Percentiles rank a stretch among this genome's conserved stretches.
Evolutionary conservation across 1,140 invertebrate species (phyloP).

Genomic region (Proales similis): DNA sequence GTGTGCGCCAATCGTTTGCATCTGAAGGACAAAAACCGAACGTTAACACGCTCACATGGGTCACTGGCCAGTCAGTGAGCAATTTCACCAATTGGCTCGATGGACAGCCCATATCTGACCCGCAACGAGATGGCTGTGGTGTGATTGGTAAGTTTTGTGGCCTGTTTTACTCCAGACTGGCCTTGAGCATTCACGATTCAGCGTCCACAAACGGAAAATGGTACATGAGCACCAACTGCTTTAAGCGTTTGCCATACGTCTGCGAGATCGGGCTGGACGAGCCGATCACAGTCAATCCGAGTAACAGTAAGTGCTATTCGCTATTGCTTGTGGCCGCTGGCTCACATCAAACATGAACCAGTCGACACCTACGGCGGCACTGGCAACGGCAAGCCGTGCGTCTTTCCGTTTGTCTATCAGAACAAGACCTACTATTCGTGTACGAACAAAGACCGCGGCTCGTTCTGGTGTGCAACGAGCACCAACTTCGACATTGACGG

Average conservation of each 20-base stretch:
- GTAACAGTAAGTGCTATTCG: conserved; percentile 22
- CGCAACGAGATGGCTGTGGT: conserved; percentile 17
- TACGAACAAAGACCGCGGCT: neutral
- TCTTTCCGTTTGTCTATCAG: conserved; percentile 39
- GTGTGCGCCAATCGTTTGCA: neutral
- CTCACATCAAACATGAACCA: neutral
- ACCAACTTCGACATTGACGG: conserved; percentile 39
- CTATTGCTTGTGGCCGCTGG: neutral
- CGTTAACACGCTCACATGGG: neutral
- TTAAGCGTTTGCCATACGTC: conserved; percentile 13
- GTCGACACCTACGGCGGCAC: conserved; percentile 18
- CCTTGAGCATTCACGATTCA: neutral
- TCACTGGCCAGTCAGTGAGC: neutral
- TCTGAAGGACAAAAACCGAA: conserved; percentile 3
- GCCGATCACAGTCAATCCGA: conserved; percentile 18
- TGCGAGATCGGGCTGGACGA: conserved; percentile 26
- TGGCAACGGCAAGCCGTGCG: conserved; percentile 33
- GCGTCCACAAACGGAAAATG: neutral
- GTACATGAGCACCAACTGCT: conserved; percentile 29
- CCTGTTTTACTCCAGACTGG: neutral
- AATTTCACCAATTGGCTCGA: conserved; percentile 34
- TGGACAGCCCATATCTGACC: neutral
- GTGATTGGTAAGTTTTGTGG: conserved; percentile 1
- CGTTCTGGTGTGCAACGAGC: conserved; percentile 39
- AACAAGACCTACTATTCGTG: conserved; percentile 38